Evolutionary conservation across 2,888 invertebrate genomes (phyloP).

Genomic region (Cacoxenus indagator): DNA sequence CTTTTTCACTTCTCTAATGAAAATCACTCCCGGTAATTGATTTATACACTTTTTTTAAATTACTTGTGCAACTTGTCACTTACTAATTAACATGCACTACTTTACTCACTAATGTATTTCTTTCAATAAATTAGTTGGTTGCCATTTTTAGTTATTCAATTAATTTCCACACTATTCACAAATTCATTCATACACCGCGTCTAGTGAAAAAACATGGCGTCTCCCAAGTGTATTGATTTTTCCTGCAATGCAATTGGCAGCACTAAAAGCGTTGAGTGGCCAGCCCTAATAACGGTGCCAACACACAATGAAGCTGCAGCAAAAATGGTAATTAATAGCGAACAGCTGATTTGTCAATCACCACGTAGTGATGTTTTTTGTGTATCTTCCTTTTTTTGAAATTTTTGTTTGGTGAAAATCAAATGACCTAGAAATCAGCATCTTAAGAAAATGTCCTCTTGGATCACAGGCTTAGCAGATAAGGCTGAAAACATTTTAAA

Average conservation of each 20-base stretch:
- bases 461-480: slow-evolving; percentile 81
- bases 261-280: slow-evolving; percentile 12
- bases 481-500: slow-evolving; percentile 83
- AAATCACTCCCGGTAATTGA: neutral
- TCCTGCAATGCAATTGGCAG: slow-evolving; percentile 28
- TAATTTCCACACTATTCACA: slow-evolving; percentile 39
- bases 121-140: neutral
- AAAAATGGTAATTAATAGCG: slow-evolving; percentile 35
- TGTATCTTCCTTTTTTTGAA: neutral
- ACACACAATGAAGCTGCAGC: slow-evolving; percentile 9
- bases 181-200: slow-evolving; percentile 42
- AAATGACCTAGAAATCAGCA: slow-evolving; percentile 21
- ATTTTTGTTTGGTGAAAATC: neutral
- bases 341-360: neutral
- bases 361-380: neutral
- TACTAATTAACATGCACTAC: neutral
- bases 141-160: slow-evolving; percentile 24
- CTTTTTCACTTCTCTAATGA: neutral
- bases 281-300: slow-evolving; percentile 27
- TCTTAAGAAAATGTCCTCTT: slow-evolving; percentile 74
- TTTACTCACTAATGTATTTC: slow-evolving; percentile 3
- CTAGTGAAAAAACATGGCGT: slow-evolving; percentile 59
- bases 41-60: neutral
- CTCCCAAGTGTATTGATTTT: slow-evolving; percentile 53
- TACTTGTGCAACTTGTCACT: neutral